phyloP scores from a whole-genome alignment of 2,888 invertebrate species.

The Branchellion lobata region DNA sequence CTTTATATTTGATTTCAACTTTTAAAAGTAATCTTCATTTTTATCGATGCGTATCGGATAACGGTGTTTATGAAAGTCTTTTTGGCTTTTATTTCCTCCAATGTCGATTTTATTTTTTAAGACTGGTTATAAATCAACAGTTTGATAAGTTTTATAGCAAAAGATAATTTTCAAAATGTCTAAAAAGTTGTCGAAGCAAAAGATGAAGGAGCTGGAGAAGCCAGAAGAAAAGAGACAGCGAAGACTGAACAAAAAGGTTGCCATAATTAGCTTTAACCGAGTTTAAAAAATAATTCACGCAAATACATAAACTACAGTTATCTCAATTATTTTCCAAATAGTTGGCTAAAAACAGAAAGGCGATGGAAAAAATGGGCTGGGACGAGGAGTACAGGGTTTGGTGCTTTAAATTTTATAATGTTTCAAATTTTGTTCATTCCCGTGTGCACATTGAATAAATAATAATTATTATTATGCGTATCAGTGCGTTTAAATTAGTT shows the following conservation, averaged over 20 bases:
- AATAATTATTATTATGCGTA: conserved; percentile 8
- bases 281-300: neutral
- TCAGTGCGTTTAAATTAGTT: too few species aligned
- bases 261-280: neutral
- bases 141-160: too few species aligned
- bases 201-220: conserved; percentile 81
- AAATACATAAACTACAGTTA: conserved; percentile 17
- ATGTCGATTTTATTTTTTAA: too few species aligned
- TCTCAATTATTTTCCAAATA: conserved; percentile 49
- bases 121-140: too few species aligned
- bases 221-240: conserved; percentile 87
- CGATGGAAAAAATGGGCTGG: conserved; percentile 93
- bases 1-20: too few species aligned
- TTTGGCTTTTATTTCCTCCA: too few species aligned
- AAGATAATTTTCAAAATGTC: too few species aligned
- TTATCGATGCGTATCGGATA: too few species aligned
- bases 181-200: conserved; percentile 58
- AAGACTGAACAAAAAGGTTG: conserved; percentile 77
- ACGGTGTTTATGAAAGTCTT: too few species aligned
- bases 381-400: conserved; percentile 82
- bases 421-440: neutral
- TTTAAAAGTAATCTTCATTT: too few species aligned
- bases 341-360: conserved; percentile 78
- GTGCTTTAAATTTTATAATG: neutral
- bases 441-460: too few species aligned